Base-by-base conservation (phyloP, 2,113 vertebrate species). In the Paradisaea rubra region DNA sequence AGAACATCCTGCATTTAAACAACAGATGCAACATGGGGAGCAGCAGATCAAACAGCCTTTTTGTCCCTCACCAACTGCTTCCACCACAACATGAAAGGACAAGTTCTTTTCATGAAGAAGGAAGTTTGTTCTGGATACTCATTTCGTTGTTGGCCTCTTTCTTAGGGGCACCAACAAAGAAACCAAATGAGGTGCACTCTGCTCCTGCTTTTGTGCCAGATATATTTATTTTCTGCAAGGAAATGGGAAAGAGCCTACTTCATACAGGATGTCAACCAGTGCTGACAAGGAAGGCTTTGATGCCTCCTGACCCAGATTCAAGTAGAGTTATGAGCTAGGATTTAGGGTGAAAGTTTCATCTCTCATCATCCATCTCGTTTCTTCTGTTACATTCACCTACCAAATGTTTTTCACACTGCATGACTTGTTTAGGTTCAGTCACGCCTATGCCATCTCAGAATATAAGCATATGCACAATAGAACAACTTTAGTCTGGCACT, bases 401-500 rank as follows among this genome's bases (percentile, higher is more conserved):
- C 42, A 44, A 87, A 82, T 81, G 88, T 60, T 95, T 86, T 94
- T 93, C 91, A 93, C 80, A 39, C 68, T 74, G 68, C 52, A 53
- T 59, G 80, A 47, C 85, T 94, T 71, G 76, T 91, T 95, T 70
- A 56, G 81, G 64, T 81, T 84, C 59, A 88, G 82, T 91, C 88
- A 82, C 1, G 24, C 82, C 71, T 81, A 52, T 86, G 71, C 44
- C 64, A 74, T 25, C 84, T 88, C 52, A 83, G 76, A 93, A 78
- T 35, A 45, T 15, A 88, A 94, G 64, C 68, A 70, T 73, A 90
- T 78, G 60, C 53, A 85, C 94, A 94, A 94, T 86, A 81, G 91
- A 81, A 96, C 74, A 90, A 68, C 82, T 86, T 94, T 2, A 86
- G 88, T 81, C 86, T 95, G 72, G 30, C 80, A 74, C 76, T 70